Percentiles rank a stretch among this genome's conserved stretches.
These are phyloP conservation scores for Cyprinodon tularosa DNA, from an alignment of 2,113 vertebrate genomes.

Conservation along the genomic window DNA sequence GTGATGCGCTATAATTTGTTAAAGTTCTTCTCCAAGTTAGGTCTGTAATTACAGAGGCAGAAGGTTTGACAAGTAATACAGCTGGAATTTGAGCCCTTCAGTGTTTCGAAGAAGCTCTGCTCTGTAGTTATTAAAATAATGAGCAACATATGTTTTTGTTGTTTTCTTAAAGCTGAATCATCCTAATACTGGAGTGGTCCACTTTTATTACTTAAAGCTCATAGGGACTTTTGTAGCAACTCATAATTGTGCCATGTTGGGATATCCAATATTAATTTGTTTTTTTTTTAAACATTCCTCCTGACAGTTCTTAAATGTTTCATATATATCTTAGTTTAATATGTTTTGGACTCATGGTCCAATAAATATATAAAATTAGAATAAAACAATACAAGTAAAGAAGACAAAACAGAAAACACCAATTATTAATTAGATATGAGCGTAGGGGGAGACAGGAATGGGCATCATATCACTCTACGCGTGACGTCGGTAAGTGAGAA, in stretches of 20 bases:
- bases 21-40: slow-evolving; percentile 27
- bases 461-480: too few relatives aligned
- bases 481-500: too few relatives aligned
- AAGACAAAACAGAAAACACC: too few relatives aligned
- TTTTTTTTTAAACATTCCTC: neutral
- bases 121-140: slow-evolving; percentile 63
- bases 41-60: slow-evolving; percentile 49
- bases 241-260: neutral
- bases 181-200: slow-evolving; percentile 3
- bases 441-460: too few relatives aligned
- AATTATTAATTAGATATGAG: too few relatives aligned
- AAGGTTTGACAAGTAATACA: slow-evolving; percentile 24
- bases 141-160: slow-evolving; percentile 54
- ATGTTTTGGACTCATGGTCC: too few relatives aligned
- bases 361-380: too few relatives aligned
- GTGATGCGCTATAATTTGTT: slow-evolving; percentile 27
- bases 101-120: slow-evolving; percentile 30
- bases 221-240: neutral
- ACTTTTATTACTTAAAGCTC: too few relatives aligned
- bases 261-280: neutral
- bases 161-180: slow-evolving; percentile 13
- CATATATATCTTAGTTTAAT: too few relatives aligned
- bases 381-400: too few relatives aligned
- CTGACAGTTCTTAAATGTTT: slow-evolving; percentile 5
- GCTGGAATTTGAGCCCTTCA: slow-evolving; percentile 42